Percentiles rank a stretch among this genome's conserved stretches.
Evolutionary conservation across 2,797 vertebrate species (phyloP).

Genomic region (Miopithecus talapoin): DNA sequence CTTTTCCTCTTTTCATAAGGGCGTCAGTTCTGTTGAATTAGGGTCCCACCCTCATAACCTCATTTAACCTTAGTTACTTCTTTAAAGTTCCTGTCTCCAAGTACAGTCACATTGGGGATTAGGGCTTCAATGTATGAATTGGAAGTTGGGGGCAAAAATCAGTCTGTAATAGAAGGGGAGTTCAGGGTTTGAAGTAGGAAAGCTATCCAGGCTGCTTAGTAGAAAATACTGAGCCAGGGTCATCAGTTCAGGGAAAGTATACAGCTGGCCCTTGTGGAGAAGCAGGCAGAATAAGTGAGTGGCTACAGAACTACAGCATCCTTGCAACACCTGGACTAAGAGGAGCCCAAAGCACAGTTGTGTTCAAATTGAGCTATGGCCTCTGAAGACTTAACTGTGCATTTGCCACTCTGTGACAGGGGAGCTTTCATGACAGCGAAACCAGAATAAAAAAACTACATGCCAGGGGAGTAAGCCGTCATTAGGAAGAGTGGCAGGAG

Average conservation of each 20-base stretch:
- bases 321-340: not conserved
- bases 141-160: not conserved
- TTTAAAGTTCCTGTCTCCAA: not conserved
- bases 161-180: not conserved
- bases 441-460: rapidly evolving
- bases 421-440: not conserved
- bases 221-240: not conserved
- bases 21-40: not conserved
- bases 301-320: not conserved
- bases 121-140: not conserved
- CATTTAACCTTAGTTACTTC: not conserved
- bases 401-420: rapidly evolving
- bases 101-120: not conserved
- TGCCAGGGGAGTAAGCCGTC: rapidly evolving
- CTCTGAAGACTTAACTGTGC: not conserved
- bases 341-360: not conserved
- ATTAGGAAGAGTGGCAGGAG: not conserved
- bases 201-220: not conserved
- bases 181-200: not conserved
- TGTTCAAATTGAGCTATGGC: not conserved
- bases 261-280: not conserved
- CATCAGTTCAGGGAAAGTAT: not conserved
- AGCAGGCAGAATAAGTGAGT: not conserved
- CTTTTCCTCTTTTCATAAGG: not conserved
- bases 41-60: not conserved